Conservation (phyloP, 2,797 vertebrate genomes). For the Bovichtus variegatus region DNA sequence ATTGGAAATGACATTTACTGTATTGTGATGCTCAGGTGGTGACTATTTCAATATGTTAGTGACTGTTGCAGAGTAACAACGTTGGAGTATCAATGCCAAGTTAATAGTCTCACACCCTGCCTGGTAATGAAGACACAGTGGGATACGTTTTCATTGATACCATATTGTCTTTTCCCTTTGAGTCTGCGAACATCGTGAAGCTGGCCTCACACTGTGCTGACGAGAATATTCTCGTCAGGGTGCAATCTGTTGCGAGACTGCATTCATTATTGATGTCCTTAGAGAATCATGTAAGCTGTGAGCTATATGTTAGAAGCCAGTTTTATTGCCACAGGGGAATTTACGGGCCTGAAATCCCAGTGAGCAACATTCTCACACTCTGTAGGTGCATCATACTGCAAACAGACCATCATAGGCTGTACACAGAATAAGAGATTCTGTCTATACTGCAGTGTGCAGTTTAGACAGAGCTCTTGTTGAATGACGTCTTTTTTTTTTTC, state of each 20-base stretch:
- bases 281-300: conserved; percentile 10
- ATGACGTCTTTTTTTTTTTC: background rate
- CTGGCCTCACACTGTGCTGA: background rate
- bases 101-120: background rate
- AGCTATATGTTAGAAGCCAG: conserved; percentile 28
- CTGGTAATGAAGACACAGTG: conserved; percentile 13
- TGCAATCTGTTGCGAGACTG: conserved; percentile 11
- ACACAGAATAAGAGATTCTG: background rate
- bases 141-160: conserved; percentile 6
- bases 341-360: background rate
- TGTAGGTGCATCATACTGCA: background rate
- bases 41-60: background rate
- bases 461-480: background rate
- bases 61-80: background rate
- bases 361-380: background rate
- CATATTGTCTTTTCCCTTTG: background rate
- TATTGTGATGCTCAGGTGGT: background rate
- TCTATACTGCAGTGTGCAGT: background rate
- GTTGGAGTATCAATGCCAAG: background rate
- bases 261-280: conserved; percentile 46
- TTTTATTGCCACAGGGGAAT: conserved; percentile 31
- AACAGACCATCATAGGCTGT: background rate
- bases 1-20: background rate
- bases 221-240: background rate
- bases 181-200: background rate